Percentiles rank a stretch among this genome's conserved stretches.
Conservation (phyloP, 2,888 invertebrate genomes). For the Tetanocera ferruginea region DNA sequence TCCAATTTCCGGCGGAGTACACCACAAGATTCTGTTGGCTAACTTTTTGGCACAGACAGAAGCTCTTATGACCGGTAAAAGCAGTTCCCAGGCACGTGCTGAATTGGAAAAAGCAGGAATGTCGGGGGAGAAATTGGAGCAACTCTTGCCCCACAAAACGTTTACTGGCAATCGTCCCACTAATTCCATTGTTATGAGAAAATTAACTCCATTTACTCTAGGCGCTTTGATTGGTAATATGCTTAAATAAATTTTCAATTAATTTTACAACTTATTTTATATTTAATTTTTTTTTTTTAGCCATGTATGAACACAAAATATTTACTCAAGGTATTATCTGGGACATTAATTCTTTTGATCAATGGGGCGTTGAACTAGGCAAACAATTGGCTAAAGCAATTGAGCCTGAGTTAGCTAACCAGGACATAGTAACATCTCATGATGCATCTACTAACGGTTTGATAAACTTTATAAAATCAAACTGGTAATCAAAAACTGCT, state of each 20-base stretch:
- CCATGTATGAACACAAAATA: constrained; percentile 98
- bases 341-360: constrained; percentile 99
- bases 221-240: constrained; percentile 90
- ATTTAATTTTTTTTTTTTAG: constrained; percentile 70
- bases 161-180: constrained; percentile 98
- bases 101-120: constrained; percentile 87
- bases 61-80: constrained; percentile 89
- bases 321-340: constrained; percentile 98
- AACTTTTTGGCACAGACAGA: constrained; percentile 99
- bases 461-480: constrained; percentile 91
- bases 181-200: constrained; percentile 93
- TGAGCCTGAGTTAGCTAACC: constrained; percentile 88
- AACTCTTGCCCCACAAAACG: constrained; percentile 94
- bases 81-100: constrained; percentile 74
- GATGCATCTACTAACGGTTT: constrained; percentile 98
- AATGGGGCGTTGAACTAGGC: constrained; percentile 99
- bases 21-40: constrained; percentile 94
- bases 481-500: constrained; percentile 65
- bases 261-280: background rate
- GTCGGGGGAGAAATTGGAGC: constrained; percentile 78
- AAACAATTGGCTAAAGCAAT: constrained; percentile 99
- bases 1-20: constrained; percentile 82
- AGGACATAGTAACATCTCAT: constrained; percentile 78
- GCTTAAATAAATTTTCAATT: background rate
- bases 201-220: constrained; percentile 92